These are phyloP conservation scores for Thalassoma bifasciatum DNA, from an alignment of 2,113 vertebrate species.

Conservation along the genomic window DNA sequence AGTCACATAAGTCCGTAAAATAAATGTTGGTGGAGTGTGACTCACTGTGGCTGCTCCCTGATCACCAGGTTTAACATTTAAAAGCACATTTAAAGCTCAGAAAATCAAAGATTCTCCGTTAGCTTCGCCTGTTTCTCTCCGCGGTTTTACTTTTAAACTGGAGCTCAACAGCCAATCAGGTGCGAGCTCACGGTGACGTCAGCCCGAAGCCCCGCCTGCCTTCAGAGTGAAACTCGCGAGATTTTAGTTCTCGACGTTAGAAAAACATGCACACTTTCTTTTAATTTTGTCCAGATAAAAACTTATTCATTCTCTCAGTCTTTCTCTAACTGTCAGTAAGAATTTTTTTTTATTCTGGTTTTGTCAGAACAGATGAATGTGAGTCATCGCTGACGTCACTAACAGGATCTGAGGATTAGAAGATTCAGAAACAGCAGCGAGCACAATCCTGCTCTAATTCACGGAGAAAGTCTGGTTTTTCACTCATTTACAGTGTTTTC, in stretches of 20 bases:
- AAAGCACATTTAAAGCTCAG: neutral
- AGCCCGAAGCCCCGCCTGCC: fast-evolving
- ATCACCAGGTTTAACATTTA: no score
- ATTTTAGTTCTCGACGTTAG: neutral
- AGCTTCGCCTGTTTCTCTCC: neutral
- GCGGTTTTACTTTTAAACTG: conserved; percentile 61
- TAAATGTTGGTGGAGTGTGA: no score
- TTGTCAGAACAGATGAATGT: neutral
- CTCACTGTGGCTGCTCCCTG: conserved; percentile 33
- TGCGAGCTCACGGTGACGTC: neutral
- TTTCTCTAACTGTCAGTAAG: no score
- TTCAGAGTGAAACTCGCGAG: conserved; percentile 19
- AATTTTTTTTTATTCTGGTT: no score
- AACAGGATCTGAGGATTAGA: conserved; percentile 61
- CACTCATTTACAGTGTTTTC: no score
- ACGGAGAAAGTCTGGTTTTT: neutral
- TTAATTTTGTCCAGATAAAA: no score
- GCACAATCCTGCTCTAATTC: no score
- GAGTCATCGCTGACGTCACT: conserved; percentile 35
- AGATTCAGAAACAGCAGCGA: neutral
- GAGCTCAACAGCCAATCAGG: conserved; percentile 40
- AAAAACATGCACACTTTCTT: no score
- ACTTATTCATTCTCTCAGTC: no score
- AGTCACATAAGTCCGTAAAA: no score
- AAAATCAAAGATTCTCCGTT: fast-evolving